Evolutionary conservation across 2,888 invertebrate species (phyloP), one percentile per base, ranked within the genome.

Genomic region (Drosophila kokeensis): DNA sequence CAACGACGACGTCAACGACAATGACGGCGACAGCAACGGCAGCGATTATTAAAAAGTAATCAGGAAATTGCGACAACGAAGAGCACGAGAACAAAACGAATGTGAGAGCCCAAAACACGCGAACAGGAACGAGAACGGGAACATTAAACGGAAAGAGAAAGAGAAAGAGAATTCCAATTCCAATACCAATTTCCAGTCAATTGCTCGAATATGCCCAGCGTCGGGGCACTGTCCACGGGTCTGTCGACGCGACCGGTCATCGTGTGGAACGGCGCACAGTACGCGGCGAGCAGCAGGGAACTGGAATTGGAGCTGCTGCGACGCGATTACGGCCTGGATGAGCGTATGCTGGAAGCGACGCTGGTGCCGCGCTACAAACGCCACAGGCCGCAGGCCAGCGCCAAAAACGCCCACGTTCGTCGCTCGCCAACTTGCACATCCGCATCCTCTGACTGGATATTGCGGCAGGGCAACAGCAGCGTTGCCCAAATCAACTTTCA

Each of bases 201-300:
- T 21, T 4, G 52, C 38, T 18, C 53, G 53, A 68, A 42, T 36
- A 77, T 79, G 79, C 65, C 77, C 79, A 66, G 62, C 62, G 50
- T 42, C 49, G 62, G 50, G 65, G 52, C 59, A 62, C 50, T 74
- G 65, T 53, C 62, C 69, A 58, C 67, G 50, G 53, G 53, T 57
- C 72, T 58, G 68, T 64, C 67, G 53, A 32, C 57, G 67, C 69
- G 75, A 63, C 90, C 92, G 80, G 89, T 91, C 69, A 87, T 82
- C 62, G 79, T 91, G 69, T 91, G 91, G 91, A 89, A 91, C 84
- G 91, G 91, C 60, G 91, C 82, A n/a, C 91, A 91, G 71, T 91
- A 83, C 70, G 87, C 91, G 60, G 91, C 92, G 21, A 88, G 91
- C 65, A 83, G 85, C 60, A 90, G 87, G 80, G 92, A 91, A 73